Evolutionary conservation across 2,113 vertebrate species (phyloP).

Genomic region (Lethenteron camtschaticum): DNA sequence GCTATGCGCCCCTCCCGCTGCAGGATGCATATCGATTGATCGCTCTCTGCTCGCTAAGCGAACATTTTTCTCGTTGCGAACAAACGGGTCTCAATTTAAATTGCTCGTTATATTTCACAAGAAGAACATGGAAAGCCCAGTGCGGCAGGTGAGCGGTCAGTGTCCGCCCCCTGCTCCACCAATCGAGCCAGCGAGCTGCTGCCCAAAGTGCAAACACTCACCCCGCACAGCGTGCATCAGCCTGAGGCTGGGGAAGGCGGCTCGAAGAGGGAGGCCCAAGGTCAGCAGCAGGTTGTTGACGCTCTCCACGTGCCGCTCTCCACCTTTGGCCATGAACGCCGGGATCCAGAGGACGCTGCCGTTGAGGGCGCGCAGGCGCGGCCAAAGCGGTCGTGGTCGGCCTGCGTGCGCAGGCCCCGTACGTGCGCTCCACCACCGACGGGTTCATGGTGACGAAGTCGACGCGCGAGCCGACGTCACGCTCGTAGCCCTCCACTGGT

Average conservation of each 20-base stretch:
- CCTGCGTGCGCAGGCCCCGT: conserved; percentile 61
- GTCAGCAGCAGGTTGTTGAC: conserved; percentile 60
- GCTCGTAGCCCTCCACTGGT: conserved; percentile 54
- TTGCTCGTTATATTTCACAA: too few relatives aligned
- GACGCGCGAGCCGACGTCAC: conserved; percentile 52
- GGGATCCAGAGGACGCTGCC: conserved; percentile 90
- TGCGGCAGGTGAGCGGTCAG: too few relatives aligned
- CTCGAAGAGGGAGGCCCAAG: conserved; percentile 50
- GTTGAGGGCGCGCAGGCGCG: conserved; percentile 47
- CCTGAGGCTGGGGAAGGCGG: conserved; percentile 74
- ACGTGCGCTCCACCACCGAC: conserved; percentile 73
- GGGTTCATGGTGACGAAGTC: conserved; percentile 93
- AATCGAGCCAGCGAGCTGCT: too few relatives aligned
- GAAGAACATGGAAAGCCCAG: too few relatives aligned
- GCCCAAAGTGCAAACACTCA: conserved; percentile 21
- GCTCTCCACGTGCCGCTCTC: conserved; percentile 74
- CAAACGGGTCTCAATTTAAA: too few relatives aligned
- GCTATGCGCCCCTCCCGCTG: too few relatives aligned
- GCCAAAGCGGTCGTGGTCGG: conserved; percentile 55
- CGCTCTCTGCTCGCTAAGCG: too few relatives aligned
- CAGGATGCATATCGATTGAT: too few relatives aligned
- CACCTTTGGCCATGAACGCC: conserved; percentile 81
- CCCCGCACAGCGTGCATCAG: conserved; percentile 78
- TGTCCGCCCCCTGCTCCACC: too few relatives aligned
- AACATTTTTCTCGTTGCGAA: too few relatives aligned